Conservation (phyloP, 2,113 vertebrate species). For the Cyanoramphus novaezelandiae region DNA sequence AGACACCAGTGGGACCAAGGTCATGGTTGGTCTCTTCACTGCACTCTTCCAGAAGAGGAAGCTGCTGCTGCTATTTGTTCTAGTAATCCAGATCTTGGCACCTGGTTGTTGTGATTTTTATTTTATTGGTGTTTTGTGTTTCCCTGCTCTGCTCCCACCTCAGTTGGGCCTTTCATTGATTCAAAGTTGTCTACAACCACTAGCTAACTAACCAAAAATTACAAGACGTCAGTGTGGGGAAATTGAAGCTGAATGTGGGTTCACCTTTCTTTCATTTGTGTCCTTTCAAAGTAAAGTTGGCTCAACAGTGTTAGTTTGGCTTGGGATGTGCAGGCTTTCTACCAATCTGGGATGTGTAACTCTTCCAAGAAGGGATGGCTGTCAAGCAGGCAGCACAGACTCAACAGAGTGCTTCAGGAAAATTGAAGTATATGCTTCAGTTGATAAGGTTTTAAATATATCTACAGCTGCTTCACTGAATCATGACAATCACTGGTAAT, state of each 20-base stretch:
- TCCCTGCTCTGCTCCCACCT: neutral
- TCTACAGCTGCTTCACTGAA: neutral
- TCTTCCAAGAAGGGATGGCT: neutral
- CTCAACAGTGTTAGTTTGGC: neutral
- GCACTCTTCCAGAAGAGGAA: neutral
- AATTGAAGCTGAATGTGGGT: neutral
- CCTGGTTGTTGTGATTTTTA: neutral
- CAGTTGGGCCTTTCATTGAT: neutral
- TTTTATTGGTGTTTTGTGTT: neutral
- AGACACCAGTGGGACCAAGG: neutral
- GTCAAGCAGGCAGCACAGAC: rapidly evolving
- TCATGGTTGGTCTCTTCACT: neutral
- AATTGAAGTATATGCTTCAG: too few relatives aligned
- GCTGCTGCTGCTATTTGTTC: neutral
- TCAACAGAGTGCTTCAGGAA: neutral
- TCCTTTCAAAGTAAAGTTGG: neutral
- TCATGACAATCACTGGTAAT: neutral
- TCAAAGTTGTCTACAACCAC: neutral
- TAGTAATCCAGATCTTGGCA: neutral
- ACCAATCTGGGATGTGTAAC: rapidly evolving
- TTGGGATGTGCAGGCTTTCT: neutral
- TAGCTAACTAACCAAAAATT: neutral
- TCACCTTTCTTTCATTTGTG: too few relatives aligned
- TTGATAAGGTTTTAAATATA: neutral
- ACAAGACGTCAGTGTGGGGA: neutral